Evolutionary conservation across 2,888 invertebrate species (phyloP).

Genomic region (Xanthia icteritia): DNA sequence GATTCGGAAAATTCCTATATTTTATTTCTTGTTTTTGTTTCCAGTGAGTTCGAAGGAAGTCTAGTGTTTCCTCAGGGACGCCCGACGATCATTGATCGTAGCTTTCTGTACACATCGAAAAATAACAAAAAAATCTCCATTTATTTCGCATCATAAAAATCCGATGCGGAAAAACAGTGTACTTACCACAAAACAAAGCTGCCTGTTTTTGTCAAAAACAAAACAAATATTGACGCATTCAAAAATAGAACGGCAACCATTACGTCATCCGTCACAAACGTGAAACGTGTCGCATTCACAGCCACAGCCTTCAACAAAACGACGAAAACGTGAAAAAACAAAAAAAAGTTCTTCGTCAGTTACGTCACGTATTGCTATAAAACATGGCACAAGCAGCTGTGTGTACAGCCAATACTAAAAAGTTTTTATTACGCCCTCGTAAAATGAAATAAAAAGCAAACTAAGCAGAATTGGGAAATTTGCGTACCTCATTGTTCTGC

Average conservation of each 20-base stretch:
- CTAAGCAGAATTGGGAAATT: slow-evolving; percentile 44
- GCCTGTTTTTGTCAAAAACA: background rate
- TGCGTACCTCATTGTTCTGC: slow-evolving; percentile 29
- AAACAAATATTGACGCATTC: slow-evolving; percentile 32
- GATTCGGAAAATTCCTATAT: background rate
- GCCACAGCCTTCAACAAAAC: slow-evolving; percentile 31
- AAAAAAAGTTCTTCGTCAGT: slow-evolving; percentile 6
- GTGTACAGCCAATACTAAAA: slow-evolving; percentile 44
- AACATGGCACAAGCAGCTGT: slow-evolving; percentile 38
- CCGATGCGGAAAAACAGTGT: background rate
- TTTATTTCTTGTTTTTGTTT: slow-evolving; percentile 18
- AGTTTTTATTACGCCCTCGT: slow-evolving; percentile 48
- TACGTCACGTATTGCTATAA: slow-evolving; percentile 42
- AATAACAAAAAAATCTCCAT: background rate
- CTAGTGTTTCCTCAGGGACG: background rate
- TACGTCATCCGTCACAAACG: slow-evolving; percentile 47
- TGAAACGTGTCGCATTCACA: slow-evolving; percentile 32
- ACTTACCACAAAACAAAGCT: slow-evolving; percentile 1
- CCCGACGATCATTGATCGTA: background rate
- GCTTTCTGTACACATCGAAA: background rate
- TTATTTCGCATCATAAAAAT: background rate
- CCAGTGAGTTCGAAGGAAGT: background rate
- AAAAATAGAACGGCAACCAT: slow-evolving; percentile 49
- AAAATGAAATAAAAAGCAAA: slow-evolving; percentile 45
- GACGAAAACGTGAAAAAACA: background rate